phyloP scores from a whole-genome alignment of 2,797 vertebrate genomes.

The Corythornis leucogaster region DNA sequence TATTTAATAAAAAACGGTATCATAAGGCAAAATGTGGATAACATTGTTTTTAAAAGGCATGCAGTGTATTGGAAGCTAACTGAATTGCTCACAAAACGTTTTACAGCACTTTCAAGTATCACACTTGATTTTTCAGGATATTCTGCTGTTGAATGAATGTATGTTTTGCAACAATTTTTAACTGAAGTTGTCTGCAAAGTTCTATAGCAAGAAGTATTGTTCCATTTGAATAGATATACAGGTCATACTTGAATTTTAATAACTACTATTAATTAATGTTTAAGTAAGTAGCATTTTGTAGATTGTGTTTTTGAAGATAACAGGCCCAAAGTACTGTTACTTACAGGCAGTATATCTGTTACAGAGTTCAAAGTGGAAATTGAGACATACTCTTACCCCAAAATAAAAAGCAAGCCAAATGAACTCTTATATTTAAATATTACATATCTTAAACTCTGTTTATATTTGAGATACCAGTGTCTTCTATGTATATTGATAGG shows the following conservation, averaged over 20 bases:
- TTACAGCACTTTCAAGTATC: background rate
- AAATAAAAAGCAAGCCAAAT: background rate
- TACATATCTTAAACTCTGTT: background rate
- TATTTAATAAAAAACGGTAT: background rate
- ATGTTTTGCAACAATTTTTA: background rate
- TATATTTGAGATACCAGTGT: background rate
- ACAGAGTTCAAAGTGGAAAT: background rate
- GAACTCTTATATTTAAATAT: background rate
- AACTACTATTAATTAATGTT: background rate
- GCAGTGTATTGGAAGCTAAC: background rate
- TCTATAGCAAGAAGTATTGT: background rate
- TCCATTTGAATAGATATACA: background rate
- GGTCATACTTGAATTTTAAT: background rate
- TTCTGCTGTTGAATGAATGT: background rate
- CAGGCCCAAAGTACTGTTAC: rapidly evolving
- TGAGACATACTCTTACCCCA: background rate
- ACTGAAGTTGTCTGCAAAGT: background rate
- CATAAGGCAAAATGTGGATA: background rate
- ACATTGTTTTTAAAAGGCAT: background rate
- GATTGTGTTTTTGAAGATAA: background rate
- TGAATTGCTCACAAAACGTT: background rate
- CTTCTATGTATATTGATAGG: background rate
- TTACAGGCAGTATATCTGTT: rapidly evolving
- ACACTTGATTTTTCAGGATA: background rate
- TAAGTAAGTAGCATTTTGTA: background rate